phyloP scores from a whole-genome alignment of 2,113 vertebrate species.

The Gallinago jamesoni region DNA sequence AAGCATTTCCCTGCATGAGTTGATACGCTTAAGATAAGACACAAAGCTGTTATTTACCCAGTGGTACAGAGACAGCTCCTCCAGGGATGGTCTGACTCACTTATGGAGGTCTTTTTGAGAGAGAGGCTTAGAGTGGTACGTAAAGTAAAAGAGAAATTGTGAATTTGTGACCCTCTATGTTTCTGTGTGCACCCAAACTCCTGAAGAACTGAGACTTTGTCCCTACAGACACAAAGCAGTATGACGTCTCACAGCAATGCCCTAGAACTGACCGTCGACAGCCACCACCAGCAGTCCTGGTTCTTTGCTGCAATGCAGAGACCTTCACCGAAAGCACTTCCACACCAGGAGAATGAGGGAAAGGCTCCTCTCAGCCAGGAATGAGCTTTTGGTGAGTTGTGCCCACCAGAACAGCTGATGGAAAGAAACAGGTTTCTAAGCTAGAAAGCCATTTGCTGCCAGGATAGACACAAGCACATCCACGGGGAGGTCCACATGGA shows the following conservation, averaged over 20 bases:
- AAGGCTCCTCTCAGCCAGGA: neutral
- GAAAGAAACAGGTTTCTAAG: neutral
- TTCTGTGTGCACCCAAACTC: neutral
- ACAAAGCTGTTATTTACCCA: accelerated
- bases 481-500: neutral
- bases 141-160: neutral
- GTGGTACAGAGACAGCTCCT: neutral
- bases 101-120: neutral
- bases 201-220: neutral
- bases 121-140: neutral
- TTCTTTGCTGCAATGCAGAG: neutral
- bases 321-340: neutral
- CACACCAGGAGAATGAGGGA: neutral
- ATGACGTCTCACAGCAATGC: neutral
- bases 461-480: neutral
- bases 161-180: neutral
- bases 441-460: neutral
- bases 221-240: neutral
- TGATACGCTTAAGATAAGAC: neutral
- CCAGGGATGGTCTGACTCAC: neutral
- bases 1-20: neutral
- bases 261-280: neutral
- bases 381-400: neutral
- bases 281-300: neutral
- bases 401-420: neutral